phyloP scores from a whole-genome alignment of 1,140 invertebrate genomes.

The Gonatopus flavifemur region DNA sequence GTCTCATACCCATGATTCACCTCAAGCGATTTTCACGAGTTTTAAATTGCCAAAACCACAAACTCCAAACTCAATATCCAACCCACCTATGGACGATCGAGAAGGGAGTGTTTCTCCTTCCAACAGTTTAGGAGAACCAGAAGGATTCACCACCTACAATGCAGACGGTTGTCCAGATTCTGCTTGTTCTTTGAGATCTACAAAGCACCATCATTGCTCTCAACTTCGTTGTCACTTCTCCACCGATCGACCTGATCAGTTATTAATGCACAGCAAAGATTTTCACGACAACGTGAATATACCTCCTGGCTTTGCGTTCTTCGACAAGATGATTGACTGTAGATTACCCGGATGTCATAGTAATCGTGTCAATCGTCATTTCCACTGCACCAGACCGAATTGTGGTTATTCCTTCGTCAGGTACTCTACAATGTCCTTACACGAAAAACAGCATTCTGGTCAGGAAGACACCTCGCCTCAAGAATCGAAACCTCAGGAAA shows the following conservation, averaged over 20 bases:
- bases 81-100: conserved; percentile 54
- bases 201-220: conserved; percentile 73
- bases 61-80: conserved; percentile 47
- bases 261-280: conserved; percentile 75
- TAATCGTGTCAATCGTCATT: conserved; percentile 74
- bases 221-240: conserved; percentile 70
- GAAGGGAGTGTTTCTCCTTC: conserved; percentile 51
- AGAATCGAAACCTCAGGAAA: conserved; percentile 31
- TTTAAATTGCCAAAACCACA: conserved; percentile 84
- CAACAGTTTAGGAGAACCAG: conserved; percentile 47
- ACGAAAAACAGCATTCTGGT: conserved; percentile 66
- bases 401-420: conserved; percentile 78
- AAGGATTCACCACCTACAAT: conserved; percentile 64
- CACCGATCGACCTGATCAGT: conserved; percentile 67
- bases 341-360: conserved; percentile 69
- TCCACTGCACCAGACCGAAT: conserved; percentile 73
- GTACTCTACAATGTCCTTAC: conserved; percentile 72
- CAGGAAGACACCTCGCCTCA: conserved; percentile 13
- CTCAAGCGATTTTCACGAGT: conserved; percentile 90
- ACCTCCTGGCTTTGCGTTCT: conserved; percentile 79
- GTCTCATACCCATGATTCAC: conserved; percentile 66
- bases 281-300: conserved; percentile 84
- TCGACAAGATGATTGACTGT: conserved; percentile 78
- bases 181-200: conserved; percentile 62
- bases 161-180: conserved; percentile 66